Evolutionary conservation across 2,888 invertebrate species (phyloP).

Genomic region (Protophormia terraenovae): DNA sequence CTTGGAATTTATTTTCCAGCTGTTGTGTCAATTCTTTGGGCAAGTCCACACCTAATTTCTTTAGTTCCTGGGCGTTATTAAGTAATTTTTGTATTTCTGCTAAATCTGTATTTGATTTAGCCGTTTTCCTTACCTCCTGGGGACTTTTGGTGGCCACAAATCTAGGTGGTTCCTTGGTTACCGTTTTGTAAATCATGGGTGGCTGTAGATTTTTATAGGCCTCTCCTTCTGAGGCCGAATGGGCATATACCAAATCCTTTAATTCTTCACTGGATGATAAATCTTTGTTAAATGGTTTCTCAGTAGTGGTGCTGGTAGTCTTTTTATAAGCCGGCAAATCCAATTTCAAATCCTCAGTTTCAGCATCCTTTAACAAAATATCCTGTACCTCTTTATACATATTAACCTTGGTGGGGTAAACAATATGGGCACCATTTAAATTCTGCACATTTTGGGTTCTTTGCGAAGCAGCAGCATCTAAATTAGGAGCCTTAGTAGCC

Average conservation of each 20-base stretch:
- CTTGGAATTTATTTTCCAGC: constrained; percentile 74
- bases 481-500: constrained; percentile 67
- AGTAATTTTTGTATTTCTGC: constrained; percentile 82
- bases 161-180: constrained; percentile 62
- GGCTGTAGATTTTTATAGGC: constrained; percentile 75
- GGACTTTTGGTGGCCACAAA: constrained; percentile 68
- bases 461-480: constrained; percentile 75
- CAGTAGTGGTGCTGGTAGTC: too few relatives aligned
- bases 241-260: constrained; percentile 71
- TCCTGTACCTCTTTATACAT: constrained; percentile 46
- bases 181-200: constrained; percentile 74
- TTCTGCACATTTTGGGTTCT: constrained; percentile 73
- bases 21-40: constrained; percentile 76
- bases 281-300: constrained; percentile 16
- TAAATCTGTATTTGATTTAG: constrained; percentile 81
- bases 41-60: constrained; percentile 75
- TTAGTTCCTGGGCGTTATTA: constrained; percentile 80
- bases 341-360: constrained; percentile 66
- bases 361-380: not conserved
- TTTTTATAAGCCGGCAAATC: constrained; percentile 71
- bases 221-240: constrained; percentile 68
- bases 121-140: constrained; percentile 6
- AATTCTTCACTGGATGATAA: constrained; percentile 75
- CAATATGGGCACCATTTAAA: constrained; percentile 73
- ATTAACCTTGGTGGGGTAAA: constrained; percentile 72